Percentiles rank a stretch among this genome's conserved stretches.
These are phyloP conservation scores for Polietes domitor DNA, from an alignment of 2,888 invertebrate genomes.

Conservation along the genomic window DNA sequence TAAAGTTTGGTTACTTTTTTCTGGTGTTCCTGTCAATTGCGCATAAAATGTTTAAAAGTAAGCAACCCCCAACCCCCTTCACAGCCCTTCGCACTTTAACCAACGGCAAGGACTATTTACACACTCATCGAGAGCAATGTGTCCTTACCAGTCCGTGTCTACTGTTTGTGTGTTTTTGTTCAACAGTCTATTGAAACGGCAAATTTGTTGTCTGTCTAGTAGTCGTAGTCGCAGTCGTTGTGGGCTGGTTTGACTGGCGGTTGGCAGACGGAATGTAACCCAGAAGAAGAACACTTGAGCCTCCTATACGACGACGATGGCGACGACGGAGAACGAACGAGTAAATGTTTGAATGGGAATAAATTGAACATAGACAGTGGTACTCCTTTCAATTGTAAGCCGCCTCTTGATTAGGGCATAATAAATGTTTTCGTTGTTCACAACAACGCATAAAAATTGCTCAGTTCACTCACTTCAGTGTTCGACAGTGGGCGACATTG, in stretches of 20 bases:
- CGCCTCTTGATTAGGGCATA: constrained; percentile 52
- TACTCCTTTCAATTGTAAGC: constrained; percentile 21
- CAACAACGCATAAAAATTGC: constrained; percentile 35
- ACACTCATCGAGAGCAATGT: background rate
- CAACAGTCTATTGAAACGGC: background rate
- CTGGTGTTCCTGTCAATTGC: constrained; percentile 7
- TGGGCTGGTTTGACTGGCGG: background rate
- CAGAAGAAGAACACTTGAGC: background rate
- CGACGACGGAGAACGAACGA: too few species aligned
- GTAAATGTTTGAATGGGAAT: background rate
- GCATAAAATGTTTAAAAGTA: constrained; percentile 38
- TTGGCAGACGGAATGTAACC: background rate
- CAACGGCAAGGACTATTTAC: background rate
- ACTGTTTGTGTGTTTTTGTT: background rate
- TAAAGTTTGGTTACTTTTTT: constrained; percentile 16
- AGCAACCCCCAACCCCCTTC: background rate
- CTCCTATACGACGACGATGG: background rate
- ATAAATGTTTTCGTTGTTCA: constrained; percentile 48
- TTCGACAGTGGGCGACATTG: background rate
- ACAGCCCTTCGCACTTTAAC: background rate
- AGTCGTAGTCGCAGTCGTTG: background rate
- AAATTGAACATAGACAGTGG: background rate
- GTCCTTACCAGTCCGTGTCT: background rate
- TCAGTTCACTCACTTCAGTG: constrained; percentile 3
- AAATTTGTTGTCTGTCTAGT: background rate